These are phyloP conservation scores for Capricornis sumatraensis DNA, from an alignment of 2,113 vertebrate genomes.

Conservation along the genomic window DNA sequence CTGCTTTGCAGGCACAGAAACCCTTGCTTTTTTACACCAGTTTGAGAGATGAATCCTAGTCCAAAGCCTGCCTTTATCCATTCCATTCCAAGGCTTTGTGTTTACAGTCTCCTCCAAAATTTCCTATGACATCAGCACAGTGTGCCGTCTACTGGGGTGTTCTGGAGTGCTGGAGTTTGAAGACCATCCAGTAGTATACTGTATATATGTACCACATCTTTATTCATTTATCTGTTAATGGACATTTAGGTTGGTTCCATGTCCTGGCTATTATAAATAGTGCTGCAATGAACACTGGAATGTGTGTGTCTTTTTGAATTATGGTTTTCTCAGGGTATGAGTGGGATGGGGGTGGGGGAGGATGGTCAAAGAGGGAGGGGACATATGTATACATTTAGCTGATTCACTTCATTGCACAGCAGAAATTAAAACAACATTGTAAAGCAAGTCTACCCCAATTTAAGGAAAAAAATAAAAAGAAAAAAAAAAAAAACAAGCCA, in stretches of 20 bases:
- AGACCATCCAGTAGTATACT: not conserved
- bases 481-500: not conserved
- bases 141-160: not conserved
- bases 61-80: not conserved
- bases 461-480: not conserved
- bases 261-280: not conserved
- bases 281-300: not conserved
- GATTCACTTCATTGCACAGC: not conserved
- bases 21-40: not conserved
- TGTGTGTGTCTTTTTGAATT: not conserved
- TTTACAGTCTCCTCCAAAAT: not conserved
- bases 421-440: not conserved
- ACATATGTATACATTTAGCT: not conserved
- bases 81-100: not conserved
- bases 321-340: not conserved
- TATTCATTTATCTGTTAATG: not conserved
- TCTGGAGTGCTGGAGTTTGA: not conserved
- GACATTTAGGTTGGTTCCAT: not conserved
- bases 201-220: not conserved
- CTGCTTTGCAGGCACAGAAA: not conserved
- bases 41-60: not conserved
- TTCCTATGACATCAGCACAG: not conserved
- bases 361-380: not conserved
- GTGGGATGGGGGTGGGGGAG: not conserved
- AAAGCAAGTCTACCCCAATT: not conserved